phyloP scores from a whole-genome alignment of 2,113 vertebrate species.

The Ptilorrhoa leucosticta region DNA sequence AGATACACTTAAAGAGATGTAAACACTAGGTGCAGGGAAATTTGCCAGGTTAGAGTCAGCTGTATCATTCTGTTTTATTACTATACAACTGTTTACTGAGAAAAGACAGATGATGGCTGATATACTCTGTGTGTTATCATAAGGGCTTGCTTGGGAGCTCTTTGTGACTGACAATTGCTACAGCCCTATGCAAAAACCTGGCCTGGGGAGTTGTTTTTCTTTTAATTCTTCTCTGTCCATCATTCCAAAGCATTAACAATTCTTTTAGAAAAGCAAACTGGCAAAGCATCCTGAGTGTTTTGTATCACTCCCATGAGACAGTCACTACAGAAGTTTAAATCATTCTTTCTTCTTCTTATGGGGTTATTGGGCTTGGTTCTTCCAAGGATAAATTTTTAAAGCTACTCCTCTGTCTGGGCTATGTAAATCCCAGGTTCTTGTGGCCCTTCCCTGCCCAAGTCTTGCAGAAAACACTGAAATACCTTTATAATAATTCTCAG shows the following conservation, averaged over 20 bases:
- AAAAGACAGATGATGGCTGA: conserved; percentile 43
- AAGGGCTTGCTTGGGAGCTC: conserved; percentile 29
- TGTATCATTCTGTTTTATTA: conserved; percentile 23
- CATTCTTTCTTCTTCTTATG: neutral
- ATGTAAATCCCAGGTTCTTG: neutral
- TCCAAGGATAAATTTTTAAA: neutral
- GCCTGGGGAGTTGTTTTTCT: conserved; percentile 19
- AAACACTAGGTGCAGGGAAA: conserved; percentile 43
- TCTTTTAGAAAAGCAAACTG: conserved; percentile 44
- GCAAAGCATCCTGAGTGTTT: conserved; percentile 5
- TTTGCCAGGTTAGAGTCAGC: conserved; percentile 36
- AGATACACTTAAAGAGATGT: conserved; percentile 52
- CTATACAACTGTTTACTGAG: conserved; percentile 31
- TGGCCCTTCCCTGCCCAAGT: neutral
- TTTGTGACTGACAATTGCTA: conserved; percentile 12
- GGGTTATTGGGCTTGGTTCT: neutral
- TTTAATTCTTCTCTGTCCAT: conserved; percentile 25
- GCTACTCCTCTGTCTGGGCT: neutral
- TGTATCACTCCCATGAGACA: neutral
- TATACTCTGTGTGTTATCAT: neutral
- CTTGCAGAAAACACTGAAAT: neutral
- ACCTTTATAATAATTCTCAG: neutral
- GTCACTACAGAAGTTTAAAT: conserved; percentile 35
- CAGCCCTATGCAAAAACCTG: conserved; percentile 30
- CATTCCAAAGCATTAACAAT: conserved; percentile 17